phyloP scores from a whole-genome alignment of 1,140 invertebrate genomes.

The Drosophila hydei region DNA sequence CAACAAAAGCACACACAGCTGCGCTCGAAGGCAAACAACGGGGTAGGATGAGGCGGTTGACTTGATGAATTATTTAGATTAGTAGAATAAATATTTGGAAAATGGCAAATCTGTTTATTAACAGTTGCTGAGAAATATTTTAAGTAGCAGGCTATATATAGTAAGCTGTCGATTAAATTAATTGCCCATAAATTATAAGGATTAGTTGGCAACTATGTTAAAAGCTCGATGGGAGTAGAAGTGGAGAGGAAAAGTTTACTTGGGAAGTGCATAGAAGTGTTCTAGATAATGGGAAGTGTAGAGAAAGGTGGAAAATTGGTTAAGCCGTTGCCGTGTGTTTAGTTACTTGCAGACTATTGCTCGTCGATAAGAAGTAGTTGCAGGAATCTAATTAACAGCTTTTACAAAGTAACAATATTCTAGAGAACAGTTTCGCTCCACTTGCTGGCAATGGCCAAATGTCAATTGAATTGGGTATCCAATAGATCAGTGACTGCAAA shows the following conservation, averaged over 20 bases:
- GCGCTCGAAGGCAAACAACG: conserved; percentile 1
- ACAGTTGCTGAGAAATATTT: neutral
- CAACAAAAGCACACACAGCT: conserved; percentile 42
- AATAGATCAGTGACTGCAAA: conserved; percentile 48
- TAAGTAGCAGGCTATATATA: neutral
- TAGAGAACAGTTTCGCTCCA: neutral
- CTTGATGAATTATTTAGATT: conserved; percentile 33
- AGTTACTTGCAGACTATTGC: too few species aligned
- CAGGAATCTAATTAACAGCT: conserved; percentile 7
- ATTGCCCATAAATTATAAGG: neutral
- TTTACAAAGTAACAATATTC: neutral
- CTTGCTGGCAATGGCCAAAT: conserved; percentile 23
- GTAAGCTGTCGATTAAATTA: neutral
- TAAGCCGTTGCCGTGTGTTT: too few species aligned
- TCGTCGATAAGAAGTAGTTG: neutral
- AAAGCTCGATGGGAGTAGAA: neutral
- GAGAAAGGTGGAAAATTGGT: neutral
- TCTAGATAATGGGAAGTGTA: neutral
- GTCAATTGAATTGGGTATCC: conserved; percentile 63
- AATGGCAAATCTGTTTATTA: conserved; percentile 3
- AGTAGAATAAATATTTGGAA: conserved; percentile 21
- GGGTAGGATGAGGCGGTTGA: neutral
- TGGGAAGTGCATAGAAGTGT: neutral
- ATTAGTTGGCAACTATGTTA: too few species aligned
- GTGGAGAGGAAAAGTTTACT: neutral